Evolutionary conservation across 2,113 vertebrate genomes (phyloP), one percentile per base, ranked within the genome.

Genomic region (Rhabdornis inornatus): DNA sequence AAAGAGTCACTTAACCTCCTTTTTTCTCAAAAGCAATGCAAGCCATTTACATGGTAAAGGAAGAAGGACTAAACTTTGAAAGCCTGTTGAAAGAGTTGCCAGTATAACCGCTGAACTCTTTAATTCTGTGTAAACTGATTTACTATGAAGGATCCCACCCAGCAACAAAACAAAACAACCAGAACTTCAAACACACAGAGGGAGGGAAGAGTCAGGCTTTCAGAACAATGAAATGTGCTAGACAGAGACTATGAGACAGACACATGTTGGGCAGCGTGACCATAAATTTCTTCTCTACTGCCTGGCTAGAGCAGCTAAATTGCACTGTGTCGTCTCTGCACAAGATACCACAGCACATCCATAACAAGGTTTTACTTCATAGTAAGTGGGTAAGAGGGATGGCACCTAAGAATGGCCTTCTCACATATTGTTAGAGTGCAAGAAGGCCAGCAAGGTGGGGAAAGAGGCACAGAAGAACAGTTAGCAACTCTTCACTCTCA

Each of bases 91-190:
- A 92, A 92, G 70, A 79, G 44, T 7, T 87, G 94, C 89, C 91
- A 79, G 4, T 12, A 87, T 55, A 84, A 97, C 95, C 96, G 96
- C 96, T 95, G 56, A 83, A 90, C 56, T 66, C 76, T 92, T 83
- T 68, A 89, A 83, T 79, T 66, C 86, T 30, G 8, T 61, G 61
- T 75, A 80, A 86, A 94, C 17, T 94, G 30, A 87, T 96, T 84
- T 85, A 90, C 68, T 79, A 45, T 31, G 63, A 42, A 64, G 70
- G 87, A 92, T 96, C 83, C 97, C 97, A 89, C 97, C 97, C 97
- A 97, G 96, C 95, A 98, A 98, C 96, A 77, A 96, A 97, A 97
- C 90, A 97, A 97, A 98, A 96, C 95, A 66, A 65, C 20, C 45
- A 68, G 74, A 86, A 88, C 45, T 59, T 96, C 92, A 97, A 96